phyloP scores from a whole-genome alignment of 2,113 vertebrate genomes.

The Phyllostomus hastatus region DNA sequence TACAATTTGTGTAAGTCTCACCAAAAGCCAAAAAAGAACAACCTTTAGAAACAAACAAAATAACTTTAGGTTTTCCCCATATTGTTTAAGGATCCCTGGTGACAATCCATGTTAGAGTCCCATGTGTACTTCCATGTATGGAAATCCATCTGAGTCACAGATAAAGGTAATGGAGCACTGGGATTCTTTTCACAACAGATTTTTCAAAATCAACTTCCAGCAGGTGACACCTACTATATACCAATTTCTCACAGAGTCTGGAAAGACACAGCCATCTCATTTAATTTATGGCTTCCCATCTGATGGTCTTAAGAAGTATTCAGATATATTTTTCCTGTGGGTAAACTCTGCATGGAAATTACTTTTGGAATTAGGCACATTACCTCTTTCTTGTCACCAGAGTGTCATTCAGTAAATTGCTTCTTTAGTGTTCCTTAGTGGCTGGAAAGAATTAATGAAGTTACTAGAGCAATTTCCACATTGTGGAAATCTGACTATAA shows the following conservation, averaged over 20 bases:
- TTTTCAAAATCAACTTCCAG: slow-evolving; percentile 29
- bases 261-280: not conserved
- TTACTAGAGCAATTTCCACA: not conserved
- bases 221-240: not conserved
- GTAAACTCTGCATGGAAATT: slow-evolving; percentile 37
- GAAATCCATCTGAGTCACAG: not conserved
- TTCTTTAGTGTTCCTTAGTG: slow-evolving; percentile 34
- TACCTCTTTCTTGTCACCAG: slow-evolving; percentile 36
- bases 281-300: not conserved
- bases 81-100: not conserved
- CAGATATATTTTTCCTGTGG: slow-evolving; percentile 24
- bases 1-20: not conserved
- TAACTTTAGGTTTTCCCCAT: not conserved
- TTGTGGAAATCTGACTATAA: not conserved
- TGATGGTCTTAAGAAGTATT: not conserved
- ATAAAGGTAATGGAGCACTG: not conserved
- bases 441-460: slow-evolving; percentile 31
- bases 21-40: not conserved
- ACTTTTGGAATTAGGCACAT: slow-evolving; percentile 57
- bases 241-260: not conserved
- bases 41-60: not conserved
- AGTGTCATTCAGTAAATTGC: slow-evolving; percentile 23
- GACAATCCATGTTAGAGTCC: not conserved
- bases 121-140: not conserved
- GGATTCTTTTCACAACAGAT: not conserved